Base-by-base conservation (phyloP, 64 coral and sea anemone genomes). In the Montipora cactus region DNA sequence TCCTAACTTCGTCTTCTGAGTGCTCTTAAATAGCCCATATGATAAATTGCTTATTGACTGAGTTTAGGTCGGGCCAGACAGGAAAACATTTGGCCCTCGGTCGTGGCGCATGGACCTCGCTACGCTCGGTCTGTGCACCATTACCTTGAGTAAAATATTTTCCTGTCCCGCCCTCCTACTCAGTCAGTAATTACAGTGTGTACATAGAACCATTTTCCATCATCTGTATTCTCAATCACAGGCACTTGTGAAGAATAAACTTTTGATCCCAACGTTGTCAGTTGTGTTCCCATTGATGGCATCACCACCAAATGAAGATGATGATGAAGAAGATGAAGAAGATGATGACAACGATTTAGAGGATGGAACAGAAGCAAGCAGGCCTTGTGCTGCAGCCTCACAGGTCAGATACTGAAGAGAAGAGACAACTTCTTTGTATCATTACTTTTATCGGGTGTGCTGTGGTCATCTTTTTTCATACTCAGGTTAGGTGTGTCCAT, bases 201-300 rank as follows among this genome's bases (percentile, higher is more conserved):
- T 37, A 37, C 37, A 37, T 37, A 37, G 37, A 37, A 37, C 37
- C 37, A 37, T 37, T 37, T 37, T 37, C 37, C 37, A 37, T 37
- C 37, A 15, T 18, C 62, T 67, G 62, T 67, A 21, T 89, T 67
- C 5, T 47, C 78, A 80, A 25, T 23, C 49, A 87, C 76, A 98
- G 97, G 92, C 95, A 62, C 81, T 99, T 50, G 83, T 99, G 23
- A 99, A 99, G 79, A 92, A 96, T 58, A 99, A 99, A 64, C 80
- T 99, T 8, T 67, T 99, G 59, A 20, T 89, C 3, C 89, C 95
- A 5, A 92, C 94, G 1, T 93, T 99, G 8, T 93, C 98, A 5
- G 90, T 94, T 55, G 80, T 99, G 7, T 99, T 99, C 57, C 98
- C 98, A 1, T 79, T 99, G 52, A 99, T 99, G 98, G 98, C 98